phyloP scores from a whole-genome alignment of 2,113 vertebrate genomes.

The Gobio gobio region DNA sequence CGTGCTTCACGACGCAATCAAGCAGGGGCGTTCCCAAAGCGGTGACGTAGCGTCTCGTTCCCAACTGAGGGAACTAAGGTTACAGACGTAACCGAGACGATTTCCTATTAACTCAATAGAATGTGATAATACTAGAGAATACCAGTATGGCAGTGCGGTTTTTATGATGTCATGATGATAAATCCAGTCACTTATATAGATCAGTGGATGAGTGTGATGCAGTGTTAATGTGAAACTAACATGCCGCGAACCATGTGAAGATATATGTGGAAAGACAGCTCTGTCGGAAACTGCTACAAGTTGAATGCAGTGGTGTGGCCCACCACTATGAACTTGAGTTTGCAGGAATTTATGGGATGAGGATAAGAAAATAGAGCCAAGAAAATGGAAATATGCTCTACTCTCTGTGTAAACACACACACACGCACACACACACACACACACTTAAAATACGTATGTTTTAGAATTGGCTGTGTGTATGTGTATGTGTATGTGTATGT shows the following conservation, averaged over 20 bases:
- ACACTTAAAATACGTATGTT: too few species aligned
- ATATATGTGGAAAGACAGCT: background rate
- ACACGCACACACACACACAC: background rate
- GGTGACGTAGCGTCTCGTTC: too few species aligned
- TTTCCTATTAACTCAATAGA: too few species aligned
- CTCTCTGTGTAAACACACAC: background rate
- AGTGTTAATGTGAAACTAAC: background rate
- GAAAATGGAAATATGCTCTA: slow-evolving; percentile 9
- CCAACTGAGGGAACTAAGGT: too few species aligned
- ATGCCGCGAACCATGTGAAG: background rate
- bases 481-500: background rate
- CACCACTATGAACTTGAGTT: background rate
- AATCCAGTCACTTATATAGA: too few species aligned
- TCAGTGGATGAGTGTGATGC: background rate
- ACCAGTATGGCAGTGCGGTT: too few species aligned
- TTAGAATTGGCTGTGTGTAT: too few species aligned
- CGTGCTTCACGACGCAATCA: too few species aligned
- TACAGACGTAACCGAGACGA: too few species aligned
- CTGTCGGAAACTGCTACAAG: background rate
- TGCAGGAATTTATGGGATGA: background rate
- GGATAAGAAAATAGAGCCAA: background rate
- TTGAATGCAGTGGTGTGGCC: background rate
- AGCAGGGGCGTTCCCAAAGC: too few species aligned
- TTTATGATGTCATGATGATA: too few species aligned
- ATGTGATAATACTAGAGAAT: too few species aligned